Evolutionary conservation across 2,888 invertebrate genomes (phyloP).

Genomic region (Tinea trinotella): DNA sequence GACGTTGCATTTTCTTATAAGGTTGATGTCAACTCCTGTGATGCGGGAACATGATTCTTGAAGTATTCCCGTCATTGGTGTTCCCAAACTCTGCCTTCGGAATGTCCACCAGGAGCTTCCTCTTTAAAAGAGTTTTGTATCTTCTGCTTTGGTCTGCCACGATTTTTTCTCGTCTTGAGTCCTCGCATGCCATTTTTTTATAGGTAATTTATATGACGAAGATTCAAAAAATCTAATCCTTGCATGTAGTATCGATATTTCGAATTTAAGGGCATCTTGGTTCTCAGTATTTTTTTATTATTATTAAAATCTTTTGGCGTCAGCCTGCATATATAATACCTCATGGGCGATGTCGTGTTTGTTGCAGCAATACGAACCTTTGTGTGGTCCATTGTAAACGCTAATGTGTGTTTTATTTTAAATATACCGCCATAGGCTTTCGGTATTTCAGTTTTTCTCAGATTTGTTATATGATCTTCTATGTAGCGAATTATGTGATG

Average conservation of each 20-base stretch:
- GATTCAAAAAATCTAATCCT: slow-evolving; percentile 18
- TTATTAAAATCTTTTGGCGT: slow-evolving; percentile 36
- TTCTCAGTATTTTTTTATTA: slow-evolving; percentile 19
- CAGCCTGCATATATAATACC: slow-evolving; percentile 34
- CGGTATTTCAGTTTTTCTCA: slow-evolving; percentile 4
- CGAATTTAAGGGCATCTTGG: slow-evolving; percentile 11
- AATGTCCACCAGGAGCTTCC: slow-evolving; percentile 26
- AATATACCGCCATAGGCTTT: not conserved
- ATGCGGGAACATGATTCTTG: slow-evolving; percentile 26
- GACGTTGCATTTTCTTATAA: slow-evolving; percentile 22
- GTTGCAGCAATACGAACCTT: slow-evolving; percentile 37
- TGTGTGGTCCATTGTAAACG: slow-evolving; percentile 30
- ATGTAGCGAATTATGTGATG: slow-evolving; percentile 17
- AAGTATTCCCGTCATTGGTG: slow-evolving; percentile 32
- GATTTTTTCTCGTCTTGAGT: not conserved
- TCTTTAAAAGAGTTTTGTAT: slow-evolving; percentile 23
- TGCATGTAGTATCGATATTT: slow-evolving; percentile 17
- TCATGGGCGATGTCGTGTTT: slow-evolving; percentile 29
- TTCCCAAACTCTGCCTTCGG: slow-evolving; percentile 30
- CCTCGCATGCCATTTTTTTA: slow-evolving; percentile 18
- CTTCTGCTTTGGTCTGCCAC: slow-evolving; percentile 22
- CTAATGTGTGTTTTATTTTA: slow-evolving; percentile 22
- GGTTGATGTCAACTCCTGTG: slow-evolving; percentile 27
- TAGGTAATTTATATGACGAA: slow-evolving; percentile 18
- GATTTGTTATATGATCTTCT: not conserved